Percentiles rank a stretch among this genome's conserved stretches.
Evolutionary conservation across 2,113 vertebrate genomes (phyloP).

Genomic region (Tyrannus savana): DNA sequence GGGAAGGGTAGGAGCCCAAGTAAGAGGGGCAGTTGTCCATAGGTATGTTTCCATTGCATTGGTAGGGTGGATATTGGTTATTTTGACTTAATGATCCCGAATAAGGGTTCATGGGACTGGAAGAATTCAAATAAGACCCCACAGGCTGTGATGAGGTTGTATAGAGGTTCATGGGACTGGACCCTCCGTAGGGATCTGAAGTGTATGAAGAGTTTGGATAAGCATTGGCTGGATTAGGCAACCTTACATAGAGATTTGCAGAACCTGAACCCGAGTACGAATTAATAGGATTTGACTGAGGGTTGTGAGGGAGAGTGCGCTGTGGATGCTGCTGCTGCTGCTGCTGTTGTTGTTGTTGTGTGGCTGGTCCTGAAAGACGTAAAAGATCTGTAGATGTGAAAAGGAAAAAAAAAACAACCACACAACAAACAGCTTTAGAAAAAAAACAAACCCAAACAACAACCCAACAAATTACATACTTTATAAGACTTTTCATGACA

Average conservation of each 20-base stretch:
- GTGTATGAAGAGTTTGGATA: slow-evolving; percentile 83
- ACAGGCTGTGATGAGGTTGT: slow-evolving; percentile 77
- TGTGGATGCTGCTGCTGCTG: slow-evolving; percentile 61
- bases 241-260: slow-evolving; percentile 77
- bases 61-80: slow-evolving; percentile 84
- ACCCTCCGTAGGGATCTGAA: slow-evolving; percentile 79
- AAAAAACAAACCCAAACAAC: not conserved
- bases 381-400: slow-evolving; percentile 70
- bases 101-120: slow-evolving; percentile 80
- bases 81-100: slow-evolving; percentile 77
- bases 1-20: slow-evolving; percentile 79
- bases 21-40: slow-evolving; percentile 83
- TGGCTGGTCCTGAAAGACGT: slow-evolving; percentile 72
- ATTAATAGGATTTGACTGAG: slow-evolving; percentile 74
- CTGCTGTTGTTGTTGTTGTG: slow-evolving; percentile 56
- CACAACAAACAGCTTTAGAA: not conserved
- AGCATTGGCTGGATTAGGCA: slow-evolving; percentile 75
- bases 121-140: slow-evolving; percentile 86
- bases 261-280: slow-evolving; percentile 78
- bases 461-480: not conserved
- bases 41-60: slow-evolving; percentile 86
- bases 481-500: not conserved
- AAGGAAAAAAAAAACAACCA: slow-evolving; percentile 22
- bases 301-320: slow-evolving; percentile 67
- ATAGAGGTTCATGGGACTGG: slow-evolving; percentile 79